Base-by-base conservation (phyloP, 2,888 invertebrate genomes). In the Drosophila putrida region DNA sequence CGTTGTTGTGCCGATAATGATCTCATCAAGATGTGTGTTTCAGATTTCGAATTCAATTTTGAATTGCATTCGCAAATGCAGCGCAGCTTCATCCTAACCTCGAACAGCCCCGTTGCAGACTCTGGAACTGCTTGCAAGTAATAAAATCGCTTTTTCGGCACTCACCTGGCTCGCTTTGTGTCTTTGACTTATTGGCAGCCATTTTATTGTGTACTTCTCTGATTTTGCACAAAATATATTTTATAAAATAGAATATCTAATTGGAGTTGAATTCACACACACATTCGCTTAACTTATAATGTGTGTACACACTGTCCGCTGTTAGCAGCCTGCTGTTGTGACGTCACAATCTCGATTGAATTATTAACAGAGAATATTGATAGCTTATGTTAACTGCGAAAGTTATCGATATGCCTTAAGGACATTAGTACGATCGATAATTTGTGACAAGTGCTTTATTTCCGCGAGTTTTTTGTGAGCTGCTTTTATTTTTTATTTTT, bases 1-100 rank as follows among this genome's bases (percentile, higher is more conserved):
- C 91, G 90, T 91, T 91, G 90, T 90, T 90, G 90, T 76, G 73
- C 75, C 87, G 91, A 91, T 91, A 90, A 88, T 86, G 87, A 91
- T 91, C 91, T 85, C 89, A 89, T 86, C 87, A 79, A 87, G 85
- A 88, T 88, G 76, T 86, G 36, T 31, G 75, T 75, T 80, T 71
- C 68, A 75, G 88, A 86, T 85, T 87, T 82, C 82, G 79, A 82
- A 87, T 87, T 85, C 80, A 87, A 86, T 85, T 86, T 82, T 80
- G 77, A 79, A 85, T 80, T 80, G 82, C 78, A 67, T 61, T 74
- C 69, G 55, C 51, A 41, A 47, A 55, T 39, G 59, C 60, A 39
- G 9, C 5, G n/a, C 49, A 13, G 8, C 25, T 20, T 20, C 13
- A 20, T 8, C 33, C 44, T 15, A 25, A 0, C 15, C 8, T 35